Evolutionary conservation across 2,113 vertebrate species (phyloP).

Genomic region (Semnornis frantzii): DNA sequence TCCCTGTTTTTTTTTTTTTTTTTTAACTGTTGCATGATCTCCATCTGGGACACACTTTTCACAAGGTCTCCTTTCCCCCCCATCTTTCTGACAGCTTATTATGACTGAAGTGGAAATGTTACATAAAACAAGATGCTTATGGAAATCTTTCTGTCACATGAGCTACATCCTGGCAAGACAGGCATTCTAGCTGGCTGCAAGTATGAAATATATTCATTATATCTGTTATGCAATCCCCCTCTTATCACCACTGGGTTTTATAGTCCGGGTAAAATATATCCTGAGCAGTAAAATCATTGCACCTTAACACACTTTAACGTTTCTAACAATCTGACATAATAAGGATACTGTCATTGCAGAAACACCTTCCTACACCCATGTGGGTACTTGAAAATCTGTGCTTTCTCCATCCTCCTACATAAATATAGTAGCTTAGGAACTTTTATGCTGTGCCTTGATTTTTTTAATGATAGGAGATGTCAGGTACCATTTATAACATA

Average conservation of each 20-base stretch:
- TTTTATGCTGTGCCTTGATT: conserved; percentile 64
- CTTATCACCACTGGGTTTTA: conserved; percentile 19
- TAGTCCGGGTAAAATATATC: background rate
- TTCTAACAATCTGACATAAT: conserved; percentile 63
- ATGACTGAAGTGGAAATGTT: conserved; percentile 63
- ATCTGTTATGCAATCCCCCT: conserved; percentile 23
- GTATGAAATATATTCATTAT: conserved; percentile 44
- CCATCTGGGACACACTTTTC: conserved; percentile 49
- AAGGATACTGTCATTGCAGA: conserved; percentile 59
- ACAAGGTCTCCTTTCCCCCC: conserved; percentile 22
- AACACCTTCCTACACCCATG: conserved; percentile 65
- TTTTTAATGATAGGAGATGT: conserved; percentile 55
- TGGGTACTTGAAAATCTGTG: conserved; percentile 64
- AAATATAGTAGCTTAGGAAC: conserved; percentile 53
- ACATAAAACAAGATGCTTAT: conserved; percentile 68
- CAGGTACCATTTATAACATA: conserved; percentile 50
- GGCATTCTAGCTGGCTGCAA: background rate
- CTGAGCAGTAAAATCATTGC: conserved; percentile 7
- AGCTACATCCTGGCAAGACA: conserved; percentile 25
- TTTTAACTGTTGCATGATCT: conserved; percentile 30
- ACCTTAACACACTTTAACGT: conserved; percentile 26
- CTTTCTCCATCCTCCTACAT: conserved; percentile 59
- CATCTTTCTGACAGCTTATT: conserved; percentile 50
- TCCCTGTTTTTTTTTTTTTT: background rate
- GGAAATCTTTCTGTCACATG: conserved; percentile 64